Evolutionary conservation across 2,888 invertebrate species (phyloP), one percentile per base, ranked within the genome.

Genomic region (Tenthredo amoena): DNA sequence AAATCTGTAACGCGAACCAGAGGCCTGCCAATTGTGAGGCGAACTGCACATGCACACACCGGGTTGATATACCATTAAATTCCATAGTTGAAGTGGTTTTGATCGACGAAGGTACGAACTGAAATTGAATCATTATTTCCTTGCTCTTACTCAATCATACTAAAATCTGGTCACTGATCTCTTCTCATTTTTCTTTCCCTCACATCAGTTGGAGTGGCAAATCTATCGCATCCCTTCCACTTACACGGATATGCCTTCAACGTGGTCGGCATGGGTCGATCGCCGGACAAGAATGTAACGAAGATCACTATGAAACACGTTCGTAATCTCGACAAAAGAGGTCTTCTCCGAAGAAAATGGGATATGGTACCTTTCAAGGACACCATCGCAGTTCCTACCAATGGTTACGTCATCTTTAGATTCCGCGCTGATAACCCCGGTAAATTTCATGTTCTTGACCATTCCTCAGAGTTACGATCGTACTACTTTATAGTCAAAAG

Each of bases 351-450:
- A 1, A 88, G 87, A 50, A 96, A 97, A 90, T 97, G 97, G 90
- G 95, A 96, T 87, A 94, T 95, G 84, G 98, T 98, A 0, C 97
- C 98, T 0, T 94, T 95, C 26, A 98, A 98, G 93, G 98, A 98
- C 91, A 98, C 98, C 0, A 95, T 98, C 21, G 97, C 97, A 12
- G 97, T 98, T 37, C 98, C 98, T 6, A 98, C 98, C 91, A 98
- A 98, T 89, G 98, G 98, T 88, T 98, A 98, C 91, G 97, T 97
- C 37, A 96, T 98, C 83, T 94, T 98, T 89, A 95, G 98, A 90
- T 97, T 98, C 92, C 95, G 96, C 89, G 98, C 98, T 86, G 96
- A 97, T 91, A 98, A 98, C 94, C 98, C 98, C 91, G 98, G 97
- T 96, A 94, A 92, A 85, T 88, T 62, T 58, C 37, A 9, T 6